phyloP scores from a whole-genome alignment of 2,113 vertebrate genomes.

The Solea solea region DNA sequence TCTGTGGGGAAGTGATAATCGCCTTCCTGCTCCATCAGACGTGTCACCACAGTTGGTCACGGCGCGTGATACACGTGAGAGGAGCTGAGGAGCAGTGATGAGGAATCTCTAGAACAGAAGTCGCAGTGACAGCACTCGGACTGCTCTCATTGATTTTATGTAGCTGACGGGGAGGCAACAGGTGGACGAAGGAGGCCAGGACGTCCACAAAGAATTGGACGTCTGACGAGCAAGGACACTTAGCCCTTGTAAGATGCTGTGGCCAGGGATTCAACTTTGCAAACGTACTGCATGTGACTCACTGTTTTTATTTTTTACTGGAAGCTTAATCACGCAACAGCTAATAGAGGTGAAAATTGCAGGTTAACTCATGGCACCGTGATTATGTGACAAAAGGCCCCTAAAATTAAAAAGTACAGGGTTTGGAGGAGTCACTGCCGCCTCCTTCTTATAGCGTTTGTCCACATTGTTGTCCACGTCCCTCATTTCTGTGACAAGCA shows the following conservation, averaged over 20 bases:
- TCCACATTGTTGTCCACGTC: too few species aligned
- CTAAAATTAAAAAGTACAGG: too few species aligned
- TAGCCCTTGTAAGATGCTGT: background rate
- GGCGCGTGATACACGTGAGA: conserved; percentile 13
- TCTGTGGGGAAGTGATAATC: conserved; percentile 59
- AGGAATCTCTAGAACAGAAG: conserved; percentile 9
- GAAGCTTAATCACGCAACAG: background rate
- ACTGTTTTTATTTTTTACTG: background rate
- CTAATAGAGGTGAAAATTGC: too few species aligned
- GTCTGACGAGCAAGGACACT: background rate
- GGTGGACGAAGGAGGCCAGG: background rate
- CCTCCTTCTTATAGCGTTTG: too few species aligned
- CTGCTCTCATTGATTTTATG: background rate
- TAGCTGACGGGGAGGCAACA: background rate
- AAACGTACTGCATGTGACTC: background rate
- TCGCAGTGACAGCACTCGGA: background rate
- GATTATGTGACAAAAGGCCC: too few species aligned
- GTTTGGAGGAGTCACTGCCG: too few species aligned
- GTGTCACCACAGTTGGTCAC: conserved; percentile 27
- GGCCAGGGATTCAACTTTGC: background rate
- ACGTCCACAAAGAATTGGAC: background rate
- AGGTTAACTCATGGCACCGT: too few species aligned
- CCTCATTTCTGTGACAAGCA: too few species aligned
- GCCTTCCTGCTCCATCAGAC: conserved; percentile 29
- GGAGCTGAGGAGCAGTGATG: background rate